phyloP scores from a whole-genome alignment of 2,888 invertebrate species.

The Tipula lateralis region DNA sequence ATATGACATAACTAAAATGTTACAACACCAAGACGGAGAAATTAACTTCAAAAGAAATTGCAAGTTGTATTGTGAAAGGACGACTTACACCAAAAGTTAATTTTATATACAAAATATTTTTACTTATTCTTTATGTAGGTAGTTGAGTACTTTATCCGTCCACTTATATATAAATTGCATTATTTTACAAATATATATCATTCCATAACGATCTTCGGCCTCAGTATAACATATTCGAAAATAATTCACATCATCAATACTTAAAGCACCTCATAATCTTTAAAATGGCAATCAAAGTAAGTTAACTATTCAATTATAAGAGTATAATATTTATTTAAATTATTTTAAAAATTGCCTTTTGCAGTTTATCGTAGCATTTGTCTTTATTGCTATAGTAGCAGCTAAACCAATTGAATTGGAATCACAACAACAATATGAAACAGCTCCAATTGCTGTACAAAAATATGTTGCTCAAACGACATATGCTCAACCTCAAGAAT shows the following conservation, averaged over 20 bases:
- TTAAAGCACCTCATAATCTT: background rate
- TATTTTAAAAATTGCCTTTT: no score
- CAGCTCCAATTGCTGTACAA: background rate
- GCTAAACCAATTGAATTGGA: slow-evolving; percentile 21
- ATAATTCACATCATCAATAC: background rate
- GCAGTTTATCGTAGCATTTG: background rate
- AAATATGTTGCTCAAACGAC: background rate
- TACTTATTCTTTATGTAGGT: background rate
- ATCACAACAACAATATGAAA: background rate
- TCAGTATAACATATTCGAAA: background rate
- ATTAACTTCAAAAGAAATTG: background rate
- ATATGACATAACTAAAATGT: background rate
- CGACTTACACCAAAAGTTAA: background rate
- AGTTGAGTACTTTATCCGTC: background rate
- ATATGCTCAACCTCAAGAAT: slow-evolving; percentile 25
- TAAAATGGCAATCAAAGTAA: background rate
- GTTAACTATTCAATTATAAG: background rate
- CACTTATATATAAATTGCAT: background rate
- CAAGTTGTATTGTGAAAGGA: background rate
- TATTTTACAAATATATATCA: background rate
- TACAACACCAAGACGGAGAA: background rate
- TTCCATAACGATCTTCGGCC: background rate
- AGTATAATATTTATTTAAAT: background rate
- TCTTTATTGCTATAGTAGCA: background rate
- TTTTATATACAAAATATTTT: background rate